Evolutionary conservation across 2,113 vertebrate species (phyloP), one percentile per base, ranked within the genome.

Genomic region (Lepus europaeus): DNA sequence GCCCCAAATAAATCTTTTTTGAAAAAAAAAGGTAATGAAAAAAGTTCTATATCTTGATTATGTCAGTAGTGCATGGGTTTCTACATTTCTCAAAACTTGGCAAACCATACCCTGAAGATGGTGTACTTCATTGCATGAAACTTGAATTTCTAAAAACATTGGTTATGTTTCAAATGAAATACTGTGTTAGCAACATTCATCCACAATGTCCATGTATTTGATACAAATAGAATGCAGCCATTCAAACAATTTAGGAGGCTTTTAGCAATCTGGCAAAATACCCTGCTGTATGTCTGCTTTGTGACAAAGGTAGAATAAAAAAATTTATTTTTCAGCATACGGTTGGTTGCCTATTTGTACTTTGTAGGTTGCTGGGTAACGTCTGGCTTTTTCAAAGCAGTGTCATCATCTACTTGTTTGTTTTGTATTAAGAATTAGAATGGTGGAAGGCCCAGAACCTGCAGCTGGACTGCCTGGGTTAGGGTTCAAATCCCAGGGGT

Each of bases 281-380:
- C 59, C 69, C 86, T 95, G 94, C 90, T 95, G 39, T 70, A 78
- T 31, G 12, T 95, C 77, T 84, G 51, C 33, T 80, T 89, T 85
- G 80, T 89, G 49, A 76, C 68, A 81, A 81, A 61, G 27, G 51
- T 69, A 82, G 63, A 87, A 91, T 27, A 53, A 59, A 51, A 89
- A 68, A 86, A 69, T 89, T 86, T 90, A 86, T 95, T 93, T 95
- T 90, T 93, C 45, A 90, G n/a, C 91, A 80, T 80, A 29, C 45
- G 45, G 45, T 45, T 69, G 59, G 90, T 81, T 69, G 74, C 39
- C 91, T 95, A 90, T 93, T 87, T 87, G 93, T 81, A 95, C 63
- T 86, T 22, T 90, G 68, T 68, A 80, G 74, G 76, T 81, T 85
- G 69, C 89, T 39, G 68, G 76, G 76, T 64, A 87, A 68, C 9